Base-by-base conservation (phyloP, 2,113 vertebrate species). In the Leptocoma aspasia region DNA sequence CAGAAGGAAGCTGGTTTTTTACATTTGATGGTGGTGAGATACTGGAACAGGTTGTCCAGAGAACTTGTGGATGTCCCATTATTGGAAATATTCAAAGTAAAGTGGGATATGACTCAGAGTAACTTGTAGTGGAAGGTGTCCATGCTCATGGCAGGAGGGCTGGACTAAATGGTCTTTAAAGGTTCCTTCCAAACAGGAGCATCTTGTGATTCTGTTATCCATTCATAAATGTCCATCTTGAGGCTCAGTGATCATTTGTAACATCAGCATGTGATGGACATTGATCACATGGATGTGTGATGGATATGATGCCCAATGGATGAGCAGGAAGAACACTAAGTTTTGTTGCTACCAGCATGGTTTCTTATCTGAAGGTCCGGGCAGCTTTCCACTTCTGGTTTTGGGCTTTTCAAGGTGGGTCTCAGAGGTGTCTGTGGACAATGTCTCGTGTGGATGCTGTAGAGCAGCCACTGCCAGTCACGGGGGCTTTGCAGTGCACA, bases 401-500 rank as follows among this genome's bases (percentile, higher is more conserved):
- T 77, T 63, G n/a, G 23, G 50, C 15, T 82, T 27, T 50, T 45
- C 23, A 39, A 13, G 27, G 35, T 45, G 82, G 20, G 8, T 79
- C 69, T 90, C 49, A n/a, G 7, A 30, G n/a, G 18, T 37, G 47
- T 77, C 31, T 82, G 28, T 68, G 82, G 54, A 72, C 23, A 39
- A 24, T 77, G 6, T 16, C n/a, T 80, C 2, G 1, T 44, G n/a
- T n/a, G n/a, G n/a, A n/a, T n/a, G n/a, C 16, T 44, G 49, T 23
- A 31, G 15, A 15, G 44, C 30, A 64, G 35, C 18, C 54, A 6
- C 13, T 57, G 37, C 49, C 54, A 76, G 37, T 13, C 66, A 49
- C 1, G 1, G 20, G 26, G 35, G 2, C n/a, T 87, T 92, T 2
- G 1, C 16, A 26, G 15, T 14, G 7, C 42, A 8, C 37, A 4